Percentiles rank a stretch among this genome's conserved stretches.
These are phyloP conservation scores for Eupithecia vulgata DNA, from an alignment of 2,888 invertebrate species.

Conservation along the genomic window DNA sequence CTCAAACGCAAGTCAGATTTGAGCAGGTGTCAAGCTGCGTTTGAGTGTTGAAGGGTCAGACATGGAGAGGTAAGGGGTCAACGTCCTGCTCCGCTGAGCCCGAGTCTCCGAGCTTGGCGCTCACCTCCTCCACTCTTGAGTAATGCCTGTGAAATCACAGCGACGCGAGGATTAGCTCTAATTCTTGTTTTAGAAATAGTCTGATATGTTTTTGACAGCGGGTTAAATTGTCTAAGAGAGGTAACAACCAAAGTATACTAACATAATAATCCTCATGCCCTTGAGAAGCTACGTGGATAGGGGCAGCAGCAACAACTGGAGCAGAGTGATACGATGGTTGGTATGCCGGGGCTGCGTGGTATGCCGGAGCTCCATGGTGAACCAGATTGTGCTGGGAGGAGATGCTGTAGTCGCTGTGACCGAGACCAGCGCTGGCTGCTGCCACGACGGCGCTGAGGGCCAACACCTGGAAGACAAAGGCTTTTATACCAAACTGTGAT, in stretches of 20 bases:
- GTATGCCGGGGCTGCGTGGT: constrained; percentile 47
- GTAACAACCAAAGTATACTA: constrained; percentile 36
- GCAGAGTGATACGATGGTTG: constrained; percentile 50
- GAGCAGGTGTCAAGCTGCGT: too few relatives aligned
- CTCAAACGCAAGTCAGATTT: too few relatives aligned
- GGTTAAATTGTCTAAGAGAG: too few relatives aligned
- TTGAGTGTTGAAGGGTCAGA: too few relatives aligned
- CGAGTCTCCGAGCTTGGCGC: background rate
- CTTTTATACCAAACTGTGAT: background rate
- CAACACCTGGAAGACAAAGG: constrained; percentile 60
- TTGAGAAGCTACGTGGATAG: constrained; percentile 47
- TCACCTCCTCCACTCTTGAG: background rate
- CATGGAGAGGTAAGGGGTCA: too few relatives aligned
- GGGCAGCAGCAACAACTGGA: constrained; percentile 44
- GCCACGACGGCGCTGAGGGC: constrained; percentile 69
- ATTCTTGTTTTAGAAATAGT: background rate
- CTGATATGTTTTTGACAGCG: too few relatives aligned
- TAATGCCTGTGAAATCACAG: constrained; percentile 30
- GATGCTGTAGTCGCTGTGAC: constrained; percentile 50
- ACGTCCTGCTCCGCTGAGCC: background rate
- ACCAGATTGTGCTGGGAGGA: constrained; percentile 54
- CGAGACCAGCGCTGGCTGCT: constrained; percentile 79
- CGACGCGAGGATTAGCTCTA: constrained; percentile 15
- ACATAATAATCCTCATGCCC: constrained; percentile 70
- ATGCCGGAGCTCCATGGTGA: constrained; percentile 44